Percentiles rank a stretch among this genome's conserved stretches.
Conservation (phyloP, 2,888 invertebrate genomes). For the Heterodera filipjevi region DNA sequence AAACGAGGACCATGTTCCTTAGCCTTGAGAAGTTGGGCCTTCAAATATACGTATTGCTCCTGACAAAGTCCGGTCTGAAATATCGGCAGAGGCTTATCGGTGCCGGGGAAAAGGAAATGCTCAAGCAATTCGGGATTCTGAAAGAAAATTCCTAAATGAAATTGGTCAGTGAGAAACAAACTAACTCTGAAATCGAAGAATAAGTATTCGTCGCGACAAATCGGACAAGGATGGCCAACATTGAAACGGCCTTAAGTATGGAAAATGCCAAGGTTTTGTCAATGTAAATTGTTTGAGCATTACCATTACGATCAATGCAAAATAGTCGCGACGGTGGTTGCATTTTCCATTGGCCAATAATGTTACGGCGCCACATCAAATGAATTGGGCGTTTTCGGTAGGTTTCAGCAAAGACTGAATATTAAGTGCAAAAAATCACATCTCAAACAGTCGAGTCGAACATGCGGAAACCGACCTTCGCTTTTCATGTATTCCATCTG, state of each 20-base stretch:
- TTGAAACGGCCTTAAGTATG: slow-evolving; percentile 48
- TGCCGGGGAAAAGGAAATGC: slow-evolving; percentile 53
- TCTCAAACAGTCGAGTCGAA: too few species aligned
- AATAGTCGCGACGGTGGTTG: slow-evolving; percentile 61
- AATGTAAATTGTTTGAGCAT: not conserved
- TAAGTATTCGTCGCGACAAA: slow-evolving; percentile 63
- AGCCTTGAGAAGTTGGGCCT: slow-evolving; percentile 60
- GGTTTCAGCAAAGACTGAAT: slow-evolving; percentile 57
- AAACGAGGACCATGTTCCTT: slow-evolving; percentile 57
- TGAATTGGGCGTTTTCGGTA: slow-evolving; percentile 60
- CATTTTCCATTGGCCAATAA: slow-evolving; percentile 54
- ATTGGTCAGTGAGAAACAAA: not conserved
- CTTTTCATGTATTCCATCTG: slow-evolving; percentile 63
- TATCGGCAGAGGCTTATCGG: slow-evolving; percentile 58
- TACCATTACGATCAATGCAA: slow-evolving; percentile 48
- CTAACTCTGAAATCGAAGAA: slow-evolving; percentile 61
- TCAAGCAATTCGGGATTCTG: slow-evolving; percentile 58
- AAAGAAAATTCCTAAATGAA: slow-evolving; percentile 24
- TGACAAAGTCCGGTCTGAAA: slow-evolving; percentile 59
- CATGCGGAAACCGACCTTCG: slow-evolving; percentile 51
- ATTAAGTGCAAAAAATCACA: not conserved
- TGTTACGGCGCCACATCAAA: slow-evolving; percentile 55
- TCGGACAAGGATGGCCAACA: slow-evolving; percentile 61
- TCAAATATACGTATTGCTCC: slow-evolving; percentile 57
- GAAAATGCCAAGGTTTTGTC: not conserved